Evolutionary conservation across 2,888 invertebrate species (phyloP), one percentile per base, ranked within the genome.

Genomic region (Drosophila paracracens): DNA sequence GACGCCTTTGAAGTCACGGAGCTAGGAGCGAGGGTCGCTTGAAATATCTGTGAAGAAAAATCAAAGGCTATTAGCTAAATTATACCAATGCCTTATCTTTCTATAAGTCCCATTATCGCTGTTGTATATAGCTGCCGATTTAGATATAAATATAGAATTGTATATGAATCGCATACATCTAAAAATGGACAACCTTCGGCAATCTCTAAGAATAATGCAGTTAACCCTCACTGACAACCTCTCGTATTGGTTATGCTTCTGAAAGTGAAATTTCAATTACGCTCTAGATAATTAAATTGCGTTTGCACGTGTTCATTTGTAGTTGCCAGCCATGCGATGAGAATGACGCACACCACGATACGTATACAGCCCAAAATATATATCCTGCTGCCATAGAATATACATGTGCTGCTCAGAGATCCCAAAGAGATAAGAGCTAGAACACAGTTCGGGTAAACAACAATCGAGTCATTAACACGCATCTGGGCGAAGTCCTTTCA

Each of bases 261-360:
- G 50, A 16, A 59, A 54, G 18, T 50, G 40, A 74, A 69, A 63
- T 70, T 70, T 61, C 63, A 76, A 70, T 60, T 64, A 60, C 21
- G 40, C 43, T 60, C 7, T 43, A 71, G 72, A 79, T 81, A 89
- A 83, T 85, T 88, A 81, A 83, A 87, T 83, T 76, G 71, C 57
- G 70, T 76, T 89, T 78, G 71, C 75, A 76, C 82, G 73, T 74
- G 77, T 58, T 83, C 76, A 87, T 76, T 74, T 70, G 65, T 53
- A 61, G 72, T 36, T 62, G 56, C 16, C 33, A 70, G 72, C 33
- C 52, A 52, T 27, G 70, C 31, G 33, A 70, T 18, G 46, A 5
- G 51, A 29, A 50, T 70, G 29, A 62, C 60, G 53, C 60, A 38
- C 46, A 52, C 11, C 43, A 21, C 25, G 36, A 50, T 29, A 43